Percentiles rank a stretch among this genome's conserved stretches.
Evolutionary conservation across 2,797 vertebrate genomes (phyloP).

Genomic region (Molossus alvarezi): DNA sequence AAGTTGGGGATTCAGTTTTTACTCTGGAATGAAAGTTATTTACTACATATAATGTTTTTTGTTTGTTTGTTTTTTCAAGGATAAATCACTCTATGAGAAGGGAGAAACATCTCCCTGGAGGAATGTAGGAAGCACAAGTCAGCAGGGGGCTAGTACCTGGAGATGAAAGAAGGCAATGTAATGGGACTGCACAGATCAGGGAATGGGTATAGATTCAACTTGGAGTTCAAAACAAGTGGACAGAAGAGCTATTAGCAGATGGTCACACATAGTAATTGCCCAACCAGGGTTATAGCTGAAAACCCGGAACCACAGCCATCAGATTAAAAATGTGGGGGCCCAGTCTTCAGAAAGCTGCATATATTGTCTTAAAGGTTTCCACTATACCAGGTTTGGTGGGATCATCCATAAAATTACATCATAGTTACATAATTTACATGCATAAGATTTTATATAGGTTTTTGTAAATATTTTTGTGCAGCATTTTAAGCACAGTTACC

Average conservation of each 20-base stretch:
- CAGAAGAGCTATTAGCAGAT: background rate
- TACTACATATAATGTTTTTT: background rate
- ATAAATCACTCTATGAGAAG: background rate
- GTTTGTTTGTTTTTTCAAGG: background rate
- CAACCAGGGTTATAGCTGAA: background rate
- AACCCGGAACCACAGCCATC: background rate
- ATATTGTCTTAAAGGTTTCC: background rate
- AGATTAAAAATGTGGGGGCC: background rate
- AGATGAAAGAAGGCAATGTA: background rate
- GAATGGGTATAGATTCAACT: background rate
- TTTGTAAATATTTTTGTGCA: background rate
- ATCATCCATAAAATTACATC: background rate
- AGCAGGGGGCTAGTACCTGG: background rate
- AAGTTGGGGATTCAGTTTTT: background rate
- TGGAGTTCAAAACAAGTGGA: background rate
- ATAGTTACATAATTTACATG: background rate
- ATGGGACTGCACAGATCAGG: background rate
- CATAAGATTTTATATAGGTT: background rate
- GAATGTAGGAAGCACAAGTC: background rate
- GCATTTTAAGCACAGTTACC: background rate
- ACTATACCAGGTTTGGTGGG: background rate
- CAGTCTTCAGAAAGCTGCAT: background rate
- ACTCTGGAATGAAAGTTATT: background rate
- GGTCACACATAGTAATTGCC: background rate
- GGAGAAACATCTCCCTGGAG: background rate